Evolutionary conservation across 2,888 invertebrate species (phyloP), one percentile per base, ranked within the genome.

Genomic region (Aphidoletes aphidimyza): DNA sequence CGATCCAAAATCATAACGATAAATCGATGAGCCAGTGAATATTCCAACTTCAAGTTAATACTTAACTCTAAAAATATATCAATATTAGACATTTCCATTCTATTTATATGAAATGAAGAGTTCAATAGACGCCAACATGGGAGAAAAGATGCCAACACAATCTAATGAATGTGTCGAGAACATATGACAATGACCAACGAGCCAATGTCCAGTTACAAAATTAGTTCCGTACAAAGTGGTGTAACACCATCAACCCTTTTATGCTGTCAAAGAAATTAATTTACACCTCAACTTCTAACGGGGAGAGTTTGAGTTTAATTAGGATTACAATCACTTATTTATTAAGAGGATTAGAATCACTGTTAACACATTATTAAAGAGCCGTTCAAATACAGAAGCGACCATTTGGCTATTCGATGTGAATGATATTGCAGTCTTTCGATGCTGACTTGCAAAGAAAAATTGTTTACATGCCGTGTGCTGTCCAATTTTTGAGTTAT

Each of bases 111-210:
- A n/a, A n/a, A n/a, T n/a, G n/a, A n/a, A n/a, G n/a, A n/a, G n/a
- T n/a, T n/a, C n/a, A n/a, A n/a, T n/a, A n/a, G n/a, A n/a, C n/a
- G n/a, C n/a, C n/a, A n/a, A 17, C 9, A 17, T 47, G 17, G 2
- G 9, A 9, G 0, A 9, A 47, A 54, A 54, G n/a, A 54, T 54
- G 22, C 54, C 22, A 54, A 54, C n/a, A n/a, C n/a, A 54, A 22
- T 22, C 22, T 6, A 54, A 54, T 54, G n/a, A n/a, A 54, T 22
- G 22, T 54, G 54, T 54, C 54, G 22, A 54, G 22, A 54, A 54
- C 54, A 54, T 22, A n/a, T 54, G 54, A 54, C 54, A 69, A 69
- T 69, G 69, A 30, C 69, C 69, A 30, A 26, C 14, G 69, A 30
- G 1, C 69, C n/a, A 54, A 2, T 69, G 69, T 69, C 69, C 69